phyloP scores from a whole-genome alignment of 2,888 invertebrate species.

The Himalopsyche anomala region DNA sequence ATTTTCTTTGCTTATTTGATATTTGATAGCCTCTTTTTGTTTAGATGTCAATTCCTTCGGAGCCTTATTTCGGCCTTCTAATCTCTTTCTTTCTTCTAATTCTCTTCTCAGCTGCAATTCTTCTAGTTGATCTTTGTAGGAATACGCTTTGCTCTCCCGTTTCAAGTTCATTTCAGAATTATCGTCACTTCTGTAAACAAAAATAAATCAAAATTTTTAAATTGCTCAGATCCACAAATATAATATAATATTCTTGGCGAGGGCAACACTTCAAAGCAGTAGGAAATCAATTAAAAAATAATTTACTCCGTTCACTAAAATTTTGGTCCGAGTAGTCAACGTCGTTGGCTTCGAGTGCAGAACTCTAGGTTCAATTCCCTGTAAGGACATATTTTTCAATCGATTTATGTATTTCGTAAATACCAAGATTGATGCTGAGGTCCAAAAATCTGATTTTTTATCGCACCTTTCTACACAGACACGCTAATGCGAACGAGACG shows the following conservation, averaged over 20 bases:
- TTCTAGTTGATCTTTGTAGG: slow-evolving; percentile 97
- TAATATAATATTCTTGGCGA: neutral
- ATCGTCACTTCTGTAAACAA: slow-evolving; percentile 72
- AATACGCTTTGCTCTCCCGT: slow-evolving; percentile 97
- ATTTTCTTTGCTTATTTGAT: slow-evolving; percentile 90
- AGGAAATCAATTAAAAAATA: no score
- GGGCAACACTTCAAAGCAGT: neutral
- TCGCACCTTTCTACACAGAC: no score
- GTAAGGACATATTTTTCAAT: no score
- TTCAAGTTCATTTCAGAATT: slow-evolving; percentile 86
- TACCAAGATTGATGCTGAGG: no score
- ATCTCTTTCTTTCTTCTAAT: slow-evolving; percentile 90
- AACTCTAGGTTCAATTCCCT: no score
- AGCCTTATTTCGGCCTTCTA: slow-evolving; percentile 86
- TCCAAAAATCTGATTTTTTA: no score
- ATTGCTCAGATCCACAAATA: no score
- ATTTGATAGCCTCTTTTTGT: slow-evolving; percentile 93
- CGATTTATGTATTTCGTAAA: no score
- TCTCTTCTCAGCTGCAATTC: slow-evolving; percentile 95
- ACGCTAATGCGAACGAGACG: no score
- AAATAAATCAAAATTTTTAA: neutral
- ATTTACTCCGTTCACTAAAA: no score
- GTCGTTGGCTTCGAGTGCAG: no score
- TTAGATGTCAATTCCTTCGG: slow-evolving; percentile 85
- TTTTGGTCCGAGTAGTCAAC: no score